Evolutionary conservation across 2,113 vertebrate species (phyloP).

Genomic region (Ovibos moschatus): DNA sequence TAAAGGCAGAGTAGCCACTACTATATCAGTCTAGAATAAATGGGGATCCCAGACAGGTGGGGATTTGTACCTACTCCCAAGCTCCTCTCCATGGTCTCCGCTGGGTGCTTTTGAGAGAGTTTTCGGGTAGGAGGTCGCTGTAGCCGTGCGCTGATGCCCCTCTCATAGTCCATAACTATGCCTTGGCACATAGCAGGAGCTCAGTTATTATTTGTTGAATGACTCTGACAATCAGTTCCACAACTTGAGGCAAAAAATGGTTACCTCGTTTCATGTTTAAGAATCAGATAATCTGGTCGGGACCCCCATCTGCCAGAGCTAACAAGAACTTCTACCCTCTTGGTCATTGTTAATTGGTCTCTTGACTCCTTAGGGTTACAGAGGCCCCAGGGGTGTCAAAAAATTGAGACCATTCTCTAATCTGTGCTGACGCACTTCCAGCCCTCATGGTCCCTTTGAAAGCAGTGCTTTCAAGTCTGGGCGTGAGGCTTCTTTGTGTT

Average conservation of each 20-base stretch:
- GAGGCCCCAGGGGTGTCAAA: background rate
- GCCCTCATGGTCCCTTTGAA: background rate
- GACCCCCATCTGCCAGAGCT: background rate
- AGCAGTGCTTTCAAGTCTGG: background rate
- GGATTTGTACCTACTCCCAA: too few relatives aligned
- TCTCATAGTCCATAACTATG: background rate
- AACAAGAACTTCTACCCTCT: background rate
- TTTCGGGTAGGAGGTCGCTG: fast-evolving
- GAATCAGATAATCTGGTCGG: background rate
- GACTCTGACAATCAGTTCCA: background rate
- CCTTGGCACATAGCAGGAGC: background rate
- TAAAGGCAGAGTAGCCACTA: background rate
- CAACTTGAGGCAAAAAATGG: background rate
- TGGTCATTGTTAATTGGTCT: background rate
- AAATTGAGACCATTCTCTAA: background rate
- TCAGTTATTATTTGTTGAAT: background rate
- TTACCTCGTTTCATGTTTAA: background rate
- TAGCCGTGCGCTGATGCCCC: background rate
- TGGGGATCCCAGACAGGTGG: background rate
- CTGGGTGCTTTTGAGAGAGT: background rate
- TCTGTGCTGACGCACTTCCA: background rate
- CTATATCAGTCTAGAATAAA: background rate
- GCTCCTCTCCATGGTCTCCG: background rate
- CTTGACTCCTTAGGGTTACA: background rate
- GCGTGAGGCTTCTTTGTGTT: background rate